Evolutionary conservation across 53 echinoderm and acorn worm genomes (phyloP).

Genomic region (Holothuria scabra): DNA sequence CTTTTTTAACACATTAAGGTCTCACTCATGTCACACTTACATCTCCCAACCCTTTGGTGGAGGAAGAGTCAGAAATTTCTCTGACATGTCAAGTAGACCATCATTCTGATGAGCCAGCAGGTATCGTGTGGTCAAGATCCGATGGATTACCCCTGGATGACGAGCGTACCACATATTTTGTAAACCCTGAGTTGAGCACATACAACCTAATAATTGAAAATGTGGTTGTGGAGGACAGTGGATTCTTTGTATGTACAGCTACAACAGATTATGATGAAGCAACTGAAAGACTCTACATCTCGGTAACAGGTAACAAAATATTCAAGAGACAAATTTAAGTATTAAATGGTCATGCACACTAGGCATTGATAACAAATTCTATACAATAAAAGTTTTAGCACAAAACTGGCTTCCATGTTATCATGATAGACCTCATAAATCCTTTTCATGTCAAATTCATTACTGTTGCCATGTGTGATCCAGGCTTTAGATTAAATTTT

Average conservation of each 20-base stretch:
- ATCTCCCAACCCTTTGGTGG: not conserved
- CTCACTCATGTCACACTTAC: not conserved
- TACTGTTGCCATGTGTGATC: too few relatives aligned
- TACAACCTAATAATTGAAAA: slow-evolving; percentile 30
- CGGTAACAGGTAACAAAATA: slow-evolving; percentile 38
- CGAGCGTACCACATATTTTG: not conserved
- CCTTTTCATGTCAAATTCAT: too few relatives aligned
- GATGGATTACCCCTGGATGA: slow-evolving; percentile 11
- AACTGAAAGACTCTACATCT: slow-evolving; percentile 31
- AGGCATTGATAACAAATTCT: too few relatives aligned
- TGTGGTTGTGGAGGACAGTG: slow-evolving; percentile 30
- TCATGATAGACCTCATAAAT: too few relatives aligned
- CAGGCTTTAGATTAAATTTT: too few relatives aligned
- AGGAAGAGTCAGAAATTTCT: slow-evolving; percentile 8
- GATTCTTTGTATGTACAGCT: slow-evolving; percentile 53
- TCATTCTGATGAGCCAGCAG: slow-evolving; percentile 4
- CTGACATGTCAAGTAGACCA: slow-evolving; percentile 31
- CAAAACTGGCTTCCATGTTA: too few relatives aligned
- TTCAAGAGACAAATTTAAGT: too few relatives aligned
- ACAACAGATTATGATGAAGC: slow-evolving; percentile 44
- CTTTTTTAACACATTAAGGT: not conserved
- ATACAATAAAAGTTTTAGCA: too few relatives aligned
- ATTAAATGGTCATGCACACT: too few relatives aligned
- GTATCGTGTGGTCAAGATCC: not conserved
- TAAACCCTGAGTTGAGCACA: not conserved